phyloP scores from a whole-genome alignment of 2,888 invertebrate genomes.

The Ceratothoa steindachneri region DNA sequence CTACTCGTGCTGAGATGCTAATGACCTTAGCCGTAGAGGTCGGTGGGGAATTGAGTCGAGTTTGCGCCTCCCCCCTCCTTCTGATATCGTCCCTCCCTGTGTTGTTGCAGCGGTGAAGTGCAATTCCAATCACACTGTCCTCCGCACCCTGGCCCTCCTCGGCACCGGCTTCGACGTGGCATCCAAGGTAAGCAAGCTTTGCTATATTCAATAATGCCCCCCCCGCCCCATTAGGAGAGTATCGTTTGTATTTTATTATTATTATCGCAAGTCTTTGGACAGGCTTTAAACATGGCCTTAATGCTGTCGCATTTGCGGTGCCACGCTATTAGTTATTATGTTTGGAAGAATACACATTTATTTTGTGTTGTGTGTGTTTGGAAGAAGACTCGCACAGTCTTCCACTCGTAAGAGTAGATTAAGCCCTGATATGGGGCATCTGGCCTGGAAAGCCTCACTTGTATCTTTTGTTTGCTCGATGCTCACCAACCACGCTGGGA shows the following conservation, averaged over 20 bases:
- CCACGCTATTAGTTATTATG: too few species aligned
- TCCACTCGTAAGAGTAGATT: neutral
- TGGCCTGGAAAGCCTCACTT: neutral
- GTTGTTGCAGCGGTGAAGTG: constrained; percentile 87
- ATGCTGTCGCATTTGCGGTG: too few species aligned
- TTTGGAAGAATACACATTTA: neutral
- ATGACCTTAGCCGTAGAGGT: too few species aligned
- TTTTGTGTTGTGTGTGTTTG: neutral
- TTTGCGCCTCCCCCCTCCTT: too few species aligned
- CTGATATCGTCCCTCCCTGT: neutral
- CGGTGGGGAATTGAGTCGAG: too few species aligned
- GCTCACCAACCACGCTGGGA: too few species aligned
- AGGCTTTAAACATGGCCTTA: too few species aligned
- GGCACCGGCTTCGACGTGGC: constrained; percentile 99
- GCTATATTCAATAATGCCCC: neutral
- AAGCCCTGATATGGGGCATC: neutral
- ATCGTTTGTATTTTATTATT: too few species aligned
- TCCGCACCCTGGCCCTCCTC: constrained; percentile 78
- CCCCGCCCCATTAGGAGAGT: too few species aligned
- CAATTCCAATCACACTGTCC: constrained; percentile 78
- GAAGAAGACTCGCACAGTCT: neutral
- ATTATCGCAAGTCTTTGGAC: too few species aligned
- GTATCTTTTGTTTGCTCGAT: too few species aligned
- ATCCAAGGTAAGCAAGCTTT: constrained; percentile 70
- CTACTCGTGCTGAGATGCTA: too few species aligned